Base-by-base conservation (phyloP, 2,888 invertebrate species). In the Ophioninae sp. region DNA sequence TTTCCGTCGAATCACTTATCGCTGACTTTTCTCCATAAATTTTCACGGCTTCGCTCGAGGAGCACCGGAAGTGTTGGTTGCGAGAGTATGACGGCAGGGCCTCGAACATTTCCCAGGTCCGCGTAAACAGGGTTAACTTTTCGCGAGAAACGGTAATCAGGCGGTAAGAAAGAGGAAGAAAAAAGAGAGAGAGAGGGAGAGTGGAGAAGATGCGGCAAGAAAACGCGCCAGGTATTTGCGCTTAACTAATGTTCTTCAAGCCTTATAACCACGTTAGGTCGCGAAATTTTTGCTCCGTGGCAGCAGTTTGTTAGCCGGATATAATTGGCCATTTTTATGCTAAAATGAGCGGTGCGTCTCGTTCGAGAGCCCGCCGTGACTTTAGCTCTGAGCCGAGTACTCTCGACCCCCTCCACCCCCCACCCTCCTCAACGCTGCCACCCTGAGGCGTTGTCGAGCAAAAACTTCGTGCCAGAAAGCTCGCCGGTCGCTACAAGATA, bases 321-420 rank as follows among this genome's bases (percentile, higher is more conserved):
- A 88, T 91, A 91, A 91, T 91, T 91, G 90, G 88, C 90, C 88
- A 91, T 91, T 91, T 91, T 91, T 90, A 91, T 91, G 91, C 90
- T 91, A 91, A 91, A 87, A 87, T 89, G 85, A 85, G 84, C 81
- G 86, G 80, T 78, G 82, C 79, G 82, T 80, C 70, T 87, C 85
- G 82, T 86, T 88, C 84, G 72, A 84, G 62, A 7, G 77, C 82
- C 76, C 75, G 76, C 57, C 73, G 70, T 78, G 85, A 79, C 72
- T 85, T 75, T 44, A 41, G 20, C 59, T 21, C 67, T 50, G 20
- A n/a, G n/a, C n/a, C n/a, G n/a, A n/a, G n/a, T 50, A 41, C 79
- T 77, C 85, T 83, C 82, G 56, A 7, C 56, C 7, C 37, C 44
- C 39, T 39, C 39, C 39, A 5, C 39, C 44, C 44, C 13, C 1